A percentile compares a stretch with the other conserved stretches of the same genome.
Conservation (phyloP, 2,888 invertebrate genomes). For the Ornithoptera priamus region DNA sequence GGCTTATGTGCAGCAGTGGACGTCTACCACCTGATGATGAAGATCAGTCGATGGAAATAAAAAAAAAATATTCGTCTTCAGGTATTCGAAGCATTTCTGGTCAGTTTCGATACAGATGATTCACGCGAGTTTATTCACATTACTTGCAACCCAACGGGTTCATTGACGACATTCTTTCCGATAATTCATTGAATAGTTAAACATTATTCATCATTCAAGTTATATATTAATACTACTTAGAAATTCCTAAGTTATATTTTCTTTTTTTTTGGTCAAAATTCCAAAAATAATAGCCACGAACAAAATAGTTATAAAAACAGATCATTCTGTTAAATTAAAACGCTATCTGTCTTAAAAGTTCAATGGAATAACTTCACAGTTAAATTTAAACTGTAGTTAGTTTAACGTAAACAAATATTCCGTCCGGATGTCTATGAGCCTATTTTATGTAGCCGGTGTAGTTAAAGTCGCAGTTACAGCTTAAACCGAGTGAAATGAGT, state of each 20-base stretch:
- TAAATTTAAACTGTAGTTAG: slow-evolving; percentile 14
- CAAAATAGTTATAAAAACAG: too few species aligned
- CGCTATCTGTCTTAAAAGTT: slow-evolving; percentile 6
- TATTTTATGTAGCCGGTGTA: slow-evolving; percentile 19
- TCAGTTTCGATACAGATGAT: slow-evolving; percentile 14
- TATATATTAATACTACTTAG: too few species aligned
- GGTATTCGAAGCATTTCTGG: slow-evolving; percentile 27
- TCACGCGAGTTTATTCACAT: slow-evolving; percentile 26
- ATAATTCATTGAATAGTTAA: slow-evolving; percentile 6
- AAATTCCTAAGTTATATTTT: too few species aligned
- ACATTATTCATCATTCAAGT: slow-evolving; percentile 12
- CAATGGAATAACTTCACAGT: slow-evolving; percentile 10
- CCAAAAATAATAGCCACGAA: too few species aligned
- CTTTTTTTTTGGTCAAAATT: too few species aligned
- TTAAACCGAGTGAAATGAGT: slow-evolving; percentile 41
- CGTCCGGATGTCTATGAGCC: slow-evolving; percentile 7
- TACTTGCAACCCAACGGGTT: slow-evolving; percentile 11
- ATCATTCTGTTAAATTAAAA: too few species aligned
- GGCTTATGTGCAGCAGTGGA: too few species aligned
- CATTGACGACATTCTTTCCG: slow-evolving; percentile 15
- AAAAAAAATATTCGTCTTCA: background rate
- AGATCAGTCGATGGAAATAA: background rate
- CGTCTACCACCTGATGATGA: too few species aligned
- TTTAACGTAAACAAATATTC: slow-evolving; percentile 19
- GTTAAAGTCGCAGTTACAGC: slow-evolving; percentile 23